Percentiles rank a stretch among this genome's conserved stretches.
phyloP scores from a whole-genome alignment of 2,888 invertebrate genomes.

The Brachyptera putata region DNA sequence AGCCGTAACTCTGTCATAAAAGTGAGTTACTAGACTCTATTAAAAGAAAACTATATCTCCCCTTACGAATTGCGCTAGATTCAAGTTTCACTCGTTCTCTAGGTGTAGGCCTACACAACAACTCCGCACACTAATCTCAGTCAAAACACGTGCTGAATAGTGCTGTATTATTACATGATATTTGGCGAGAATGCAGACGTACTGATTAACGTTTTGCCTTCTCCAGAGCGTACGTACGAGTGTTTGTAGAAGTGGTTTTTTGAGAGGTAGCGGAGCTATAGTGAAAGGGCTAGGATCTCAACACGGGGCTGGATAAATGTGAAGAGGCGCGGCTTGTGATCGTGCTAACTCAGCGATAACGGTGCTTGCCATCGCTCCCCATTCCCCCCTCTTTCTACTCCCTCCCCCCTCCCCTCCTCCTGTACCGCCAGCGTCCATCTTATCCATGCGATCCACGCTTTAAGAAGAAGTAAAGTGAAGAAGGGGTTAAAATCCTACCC shows the following conservation, averaged over 20 bases:
- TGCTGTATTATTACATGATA: not conserved
- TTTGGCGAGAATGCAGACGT: not conserved
- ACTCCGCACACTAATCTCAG: not conserved
- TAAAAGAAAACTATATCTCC: not conserved
- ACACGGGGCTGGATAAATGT: not conserved
- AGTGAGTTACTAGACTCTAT: not conserved
- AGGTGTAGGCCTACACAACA: not conserved
- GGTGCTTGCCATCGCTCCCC: not conserved
- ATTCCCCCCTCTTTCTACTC: not conserved
- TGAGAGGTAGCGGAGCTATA: not conserved
- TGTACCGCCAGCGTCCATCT: not conserved
- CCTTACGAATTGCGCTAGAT: no score
- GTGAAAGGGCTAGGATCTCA: not conserved
- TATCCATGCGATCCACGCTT: not conserved
- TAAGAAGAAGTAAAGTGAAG: no score
- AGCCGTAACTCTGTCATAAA: not conserved
- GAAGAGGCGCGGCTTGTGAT: not conserved
- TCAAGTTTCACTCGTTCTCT: not conserved
- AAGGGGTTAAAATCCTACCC: not conserved
- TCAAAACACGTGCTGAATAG: not conserved
- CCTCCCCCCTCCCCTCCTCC: not conserved
- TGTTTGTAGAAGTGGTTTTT: not conserved
- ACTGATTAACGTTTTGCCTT: not conserved
- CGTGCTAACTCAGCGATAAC: slow-evolving; percentile 7
- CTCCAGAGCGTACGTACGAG: not conserved